A percentile compares a stretch with the other conserved stretches of the same genome.
These are phyloP conservation scores for Palaemon carinicauda DNA, from an alignment of 1,140 invertebrate species.

Conservation along the genomic window DNA sequence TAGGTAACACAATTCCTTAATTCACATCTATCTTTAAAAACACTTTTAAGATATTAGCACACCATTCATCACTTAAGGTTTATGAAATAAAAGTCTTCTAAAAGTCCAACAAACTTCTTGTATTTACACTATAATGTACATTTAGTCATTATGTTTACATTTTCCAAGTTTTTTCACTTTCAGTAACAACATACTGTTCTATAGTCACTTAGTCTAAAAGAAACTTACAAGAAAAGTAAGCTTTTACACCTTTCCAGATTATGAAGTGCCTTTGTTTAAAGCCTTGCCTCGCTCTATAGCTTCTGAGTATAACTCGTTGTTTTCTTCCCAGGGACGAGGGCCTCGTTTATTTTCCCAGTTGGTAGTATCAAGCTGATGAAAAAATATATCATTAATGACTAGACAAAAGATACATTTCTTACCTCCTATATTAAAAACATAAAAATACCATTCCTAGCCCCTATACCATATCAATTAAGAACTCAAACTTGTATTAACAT, in stretches of 20 bases:
- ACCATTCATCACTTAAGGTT: no score
- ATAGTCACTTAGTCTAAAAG: background rate
- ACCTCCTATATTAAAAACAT: background rate
- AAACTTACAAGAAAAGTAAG: background rate
- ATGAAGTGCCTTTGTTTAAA: background rate
- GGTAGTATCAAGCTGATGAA: conserved; percentile 18
- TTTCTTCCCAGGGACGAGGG: conserved; percentile 44
- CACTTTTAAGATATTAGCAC: no score
- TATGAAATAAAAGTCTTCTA: no score
- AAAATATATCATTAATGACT: background rate
- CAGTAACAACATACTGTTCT: no score
- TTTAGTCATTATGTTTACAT: no score
- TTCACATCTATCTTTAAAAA: no score
- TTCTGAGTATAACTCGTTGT: conserved; percentile 18
- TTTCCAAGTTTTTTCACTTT: no score
- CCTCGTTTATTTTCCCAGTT: conserved; percentile 46
- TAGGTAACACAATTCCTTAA: no score
- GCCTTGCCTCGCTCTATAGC: conserved; percentile 8
- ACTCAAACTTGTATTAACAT: no score
- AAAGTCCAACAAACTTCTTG: no score
- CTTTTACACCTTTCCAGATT: background rate
- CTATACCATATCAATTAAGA: no score
- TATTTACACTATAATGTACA: no score
- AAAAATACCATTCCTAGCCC: background rate
- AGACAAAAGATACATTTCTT: background rate